A percentile compares a stretch with the other conserved stretches of the same genome.
phyloP scores from a whole-genome alignment of 2,113 vertebrate species.

The Coracopsis vasa region DNA sequence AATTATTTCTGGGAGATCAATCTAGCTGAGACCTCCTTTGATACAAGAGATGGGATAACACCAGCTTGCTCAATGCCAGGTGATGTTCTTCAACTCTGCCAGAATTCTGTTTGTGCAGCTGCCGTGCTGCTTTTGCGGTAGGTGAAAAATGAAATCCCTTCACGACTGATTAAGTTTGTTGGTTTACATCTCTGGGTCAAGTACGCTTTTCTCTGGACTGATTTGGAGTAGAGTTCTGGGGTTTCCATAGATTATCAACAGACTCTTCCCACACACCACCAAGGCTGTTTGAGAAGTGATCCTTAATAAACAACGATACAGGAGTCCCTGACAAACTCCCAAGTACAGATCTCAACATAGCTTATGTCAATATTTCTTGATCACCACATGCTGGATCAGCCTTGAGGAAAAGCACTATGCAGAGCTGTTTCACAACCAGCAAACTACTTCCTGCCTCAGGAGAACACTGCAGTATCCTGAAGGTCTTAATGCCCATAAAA shows the following conservation, averaged over 20 bases:
- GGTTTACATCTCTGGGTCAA: neutral
- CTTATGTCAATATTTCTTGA: neutral
- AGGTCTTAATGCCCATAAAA: neutral
- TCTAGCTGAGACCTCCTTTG: neutral
- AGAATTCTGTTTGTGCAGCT: constrained; percentile 37
- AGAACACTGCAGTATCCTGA: neutral
- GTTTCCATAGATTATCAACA: neutral
- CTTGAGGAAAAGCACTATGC: neutral
- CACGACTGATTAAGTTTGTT: neutral
- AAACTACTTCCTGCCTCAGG: neutral
- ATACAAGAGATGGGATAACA: neutral
- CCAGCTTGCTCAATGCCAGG: neutral
- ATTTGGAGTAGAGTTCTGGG: neutral
- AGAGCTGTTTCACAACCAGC: neutral
- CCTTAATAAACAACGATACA: neutral
- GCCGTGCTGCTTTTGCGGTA: neutral
- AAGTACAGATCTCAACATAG: neutral
- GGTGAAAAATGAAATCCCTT: neutral
- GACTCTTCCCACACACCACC: neutral
- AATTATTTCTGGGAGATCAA: neutral
- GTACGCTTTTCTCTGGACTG: neutral
- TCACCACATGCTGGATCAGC: neutral
- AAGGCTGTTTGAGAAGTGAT: neutral
- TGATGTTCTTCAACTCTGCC: constrained; percentile 2
- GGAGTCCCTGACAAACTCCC: neutral